Conservation (phyloP, 2,113 vertebrate species). For the Corynorhinus townsendii region DNA sequence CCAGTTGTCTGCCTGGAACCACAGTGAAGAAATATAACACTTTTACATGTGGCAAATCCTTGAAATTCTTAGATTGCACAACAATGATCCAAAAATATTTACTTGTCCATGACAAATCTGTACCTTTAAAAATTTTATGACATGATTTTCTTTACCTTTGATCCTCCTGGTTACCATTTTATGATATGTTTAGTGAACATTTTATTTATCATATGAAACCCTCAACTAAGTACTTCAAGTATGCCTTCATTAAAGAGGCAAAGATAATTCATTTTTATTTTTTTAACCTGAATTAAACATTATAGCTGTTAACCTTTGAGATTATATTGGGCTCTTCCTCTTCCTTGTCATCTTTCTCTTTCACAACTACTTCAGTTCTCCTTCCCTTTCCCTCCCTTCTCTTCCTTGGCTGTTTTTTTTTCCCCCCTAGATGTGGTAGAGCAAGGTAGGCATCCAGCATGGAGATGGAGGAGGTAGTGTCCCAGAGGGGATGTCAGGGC, state of each 20-base stretch:
- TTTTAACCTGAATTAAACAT: not conserved
- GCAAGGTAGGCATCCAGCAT: not conserved
- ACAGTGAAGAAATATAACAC: not conserved
- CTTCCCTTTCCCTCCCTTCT: not conserved
- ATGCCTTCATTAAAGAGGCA: not conserved
- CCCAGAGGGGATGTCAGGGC: not conserved
- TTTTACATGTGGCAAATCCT: not conserved
- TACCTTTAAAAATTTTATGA: not conserved
- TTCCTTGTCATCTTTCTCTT: not conserved
- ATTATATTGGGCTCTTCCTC: not conserved
- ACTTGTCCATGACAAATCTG: not conserved
- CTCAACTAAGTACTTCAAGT: not conserved
- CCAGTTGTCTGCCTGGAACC: not conserved
- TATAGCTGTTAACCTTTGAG: not conserved
- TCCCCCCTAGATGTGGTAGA: not conserved
- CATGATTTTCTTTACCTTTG: not conserved
- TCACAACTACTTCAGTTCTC: not conserved
- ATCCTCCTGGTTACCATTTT: not conserved
- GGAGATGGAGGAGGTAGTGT: not conserved
- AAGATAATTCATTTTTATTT: not conserved
- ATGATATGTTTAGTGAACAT: not conserved
- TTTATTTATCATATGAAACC: not conserved
- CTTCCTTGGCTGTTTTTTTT: not conserved
- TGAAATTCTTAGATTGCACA: not conserved
- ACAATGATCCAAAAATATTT: not conserved